Evolutionary conservation across 2,888 invertebrate species (phyloP).

Genomic region (Boloria euphrosyne): DNA sequence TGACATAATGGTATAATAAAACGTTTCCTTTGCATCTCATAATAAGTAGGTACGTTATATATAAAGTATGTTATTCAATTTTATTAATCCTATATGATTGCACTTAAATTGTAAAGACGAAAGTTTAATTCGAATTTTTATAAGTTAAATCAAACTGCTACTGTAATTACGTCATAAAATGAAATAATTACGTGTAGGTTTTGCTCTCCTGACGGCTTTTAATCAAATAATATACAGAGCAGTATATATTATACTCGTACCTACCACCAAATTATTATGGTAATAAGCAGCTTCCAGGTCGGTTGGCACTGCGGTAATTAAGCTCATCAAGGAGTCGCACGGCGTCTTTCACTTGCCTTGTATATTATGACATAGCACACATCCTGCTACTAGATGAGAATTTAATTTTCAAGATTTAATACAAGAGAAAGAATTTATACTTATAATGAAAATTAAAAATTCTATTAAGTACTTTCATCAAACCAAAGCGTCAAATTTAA

Average conservation of each 20-base stretch:
- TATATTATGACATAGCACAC: conserved; percentile 16
- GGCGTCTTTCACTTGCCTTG: conserved; percentile 21
- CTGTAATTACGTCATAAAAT: no score
- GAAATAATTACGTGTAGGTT: no score
- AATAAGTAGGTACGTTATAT: no score
- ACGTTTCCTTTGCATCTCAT: no score
- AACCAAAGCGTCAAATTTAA: neutral
- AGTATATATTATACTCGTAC: neutral
- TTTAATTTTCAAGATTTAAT: conserved; percentile 5
- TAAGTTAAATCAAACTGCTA: no score
- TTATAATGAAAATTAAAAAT: no score
- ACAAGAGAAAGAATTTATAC: neutral
- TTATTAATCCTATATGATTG: no score
- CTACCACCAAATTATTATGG: conserved; percentile 23
- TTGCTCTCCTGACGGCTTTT: no score
- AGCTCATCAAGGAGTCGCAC: conserved; percentile 27
- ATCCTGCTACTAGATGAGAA: neutral
- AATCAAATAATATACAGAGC: neutral
- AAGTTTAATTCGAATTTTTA: no score
- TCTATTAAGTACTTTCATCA: neutral
- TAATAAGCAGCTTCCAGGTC: conserved; percentile 31
- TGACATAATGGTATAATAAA: no score
- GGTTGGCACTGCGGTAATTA: conserved; percentile 29
- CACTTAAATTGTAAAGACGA: no score
- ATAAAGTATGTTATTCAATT: no score